Evolutionary conservation across 2,888 invertebrate genomes (phyloP).

Genomic region (Andrena chrysosceles): DNA sequence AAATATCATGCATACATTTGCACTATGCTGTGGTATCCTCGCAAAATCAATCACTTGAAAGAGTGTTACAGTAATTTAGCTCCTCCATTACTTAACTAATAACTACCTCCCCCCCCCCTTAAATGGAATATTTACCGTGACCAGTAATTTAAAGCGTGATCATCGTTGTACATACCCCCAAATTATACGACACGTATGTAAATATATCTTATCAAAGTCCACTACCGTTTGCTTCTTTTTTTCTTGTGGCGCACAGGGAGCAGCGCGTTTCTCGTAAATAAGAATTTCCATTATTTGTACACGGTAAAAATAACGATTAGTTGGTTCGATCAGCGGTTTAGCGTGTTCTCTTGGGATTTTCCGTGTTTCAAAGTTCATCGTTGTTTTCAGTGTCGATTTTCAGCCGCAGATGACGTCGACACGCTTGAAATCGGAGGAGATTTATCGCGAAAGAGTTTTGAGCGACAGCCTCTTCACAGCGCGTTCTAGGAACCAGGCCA

Average conservation of each 20-base stretch:
- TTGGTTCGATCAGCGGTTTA: too few relatives aligned
- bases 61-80: too few relatives aligned
- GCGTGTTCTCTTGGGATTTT: background rate
- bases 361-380: background rate
- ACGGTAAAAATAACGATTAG: background rate
- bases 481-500: conserved; percentile 52
- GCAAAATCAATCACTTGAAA: too few relatives aligned
- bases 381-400: conserved; percentile 70
- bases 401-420: conserved; percentile 78
- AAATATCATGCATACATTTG: background rate
- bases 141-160: too few relatives aligned
- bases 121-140: too few relatives aligned
- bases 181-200: too few relatives aligned
- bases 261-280: background rate
- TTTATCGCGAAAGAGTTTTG: conserved; percentile 76
- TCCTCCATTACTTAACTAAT: too few relatives aligned
- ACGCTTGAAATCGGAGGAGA: conserved; percentile 78
- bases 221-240: background rate
- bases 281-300: background rate
- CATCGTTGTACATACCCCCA: too few relatives aligned
- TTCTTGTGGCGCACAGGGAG: background rate
- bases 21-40: background rate
- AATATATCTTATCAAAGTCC: too few relatives aligned
- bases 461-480: conserved; percentile 77
- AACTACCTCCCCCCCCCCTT: too few relatives aligned